Percentiles rank a stretch among this genome's conserved stretches.
These are phyloP conservation scores for Volucella zonaria DNA, from an alignment of 2,888 invertebrate species.

Conservation along the genomic window DNA sequence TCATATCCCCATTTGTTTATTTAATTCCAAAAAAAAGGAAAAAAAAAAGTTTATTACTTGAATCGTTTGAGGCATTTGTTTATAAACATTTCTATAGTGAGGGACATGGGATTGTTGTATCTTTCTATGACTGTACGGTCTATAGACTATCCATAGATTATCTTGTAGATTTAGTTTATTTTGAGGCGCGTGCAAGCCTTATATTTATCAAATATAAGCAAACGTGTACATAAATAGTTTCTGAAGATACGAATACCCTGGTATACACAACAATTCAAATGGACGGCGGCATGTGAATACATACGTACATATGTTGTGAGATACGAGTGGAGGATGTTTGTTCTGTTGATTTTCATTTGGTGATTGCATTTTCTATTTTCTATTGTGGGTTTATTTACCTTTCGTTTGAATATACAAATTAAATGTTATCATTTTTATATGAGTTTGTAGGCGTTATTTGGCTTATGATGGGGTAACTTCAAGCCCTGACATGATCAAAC, in stretches of 20 bases:
- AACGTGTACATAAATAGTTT: slow-evolving; percentile 49
- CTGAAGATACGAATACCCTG: neutral
- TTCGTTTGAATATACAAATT: slow-evolving; percentile 18
- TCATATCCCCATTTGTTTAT: slow-evolving; percentile 57
- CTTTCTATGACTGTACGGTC: slow-evolving; percentile 5
- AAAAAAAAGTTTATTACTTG: slow-evolving; percentile 47
- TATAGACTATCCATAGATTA: slow-evolving; percentile 14
- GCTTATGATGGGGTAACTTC: too few species aligned
- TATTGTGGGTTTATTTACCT: slow-evolving; percentile 16
- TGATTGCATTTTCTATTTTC: slow-evolving; percentile 15
- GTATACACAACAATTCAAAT: slow-evolving; percentile 10
- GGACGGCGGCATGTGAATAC: neutral
- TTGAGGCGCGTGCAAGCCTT: slow-evolving; percentile 52
- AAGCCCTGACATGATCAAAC: too few species aligned
- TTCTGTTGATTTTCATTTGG: slow-evolving; percentile 38
- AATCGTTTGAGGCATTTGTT: slow-evolving; percentile 53
- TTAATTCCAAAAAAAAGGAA: slow-evolving; percentile 29
- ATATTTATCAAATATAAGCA: slow-evolving; percentile 66
- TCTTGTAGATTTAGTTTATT: slow-evolving; percentile 55
- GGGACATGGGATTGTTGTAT: slow-evolving; percentile 23
- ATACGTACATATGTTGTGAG: too few species aligned
- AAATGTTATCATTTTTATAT: too few species aligned
- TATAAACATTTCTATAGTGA: slow-evolving; percentile 57
- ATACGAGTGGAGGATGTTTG: slow-evolving; percentile 8
- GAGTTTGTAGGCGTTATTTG: too few species aligned